Conservation (phyloP, 2,888 invertebrate species). For the Galerucella calmariensis region DNA sequence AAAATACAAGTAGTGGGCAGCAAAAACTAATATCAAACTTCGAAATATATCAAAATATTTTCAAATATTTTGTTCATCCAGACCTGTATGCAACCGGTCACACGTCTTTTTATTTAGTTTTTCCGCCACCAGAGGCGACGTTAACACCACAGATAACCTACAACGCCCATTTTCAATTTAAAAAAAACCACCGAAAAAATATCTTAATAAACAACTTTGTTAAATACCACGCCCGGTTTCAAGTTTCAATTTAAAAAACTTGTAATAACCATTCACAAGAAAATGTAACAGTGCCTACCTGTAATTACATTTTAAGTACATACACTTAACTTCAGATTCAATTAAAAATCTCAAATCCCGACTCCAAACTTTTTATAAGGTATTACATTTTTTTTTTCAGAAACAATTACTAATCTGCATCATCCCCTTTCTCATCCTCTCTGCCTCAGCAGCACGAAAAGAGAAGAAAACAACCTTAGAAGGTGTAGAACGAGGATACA, state of each 20-base stretch:
- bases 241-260: neutral
- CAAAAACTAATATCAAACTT: too few species aligned
- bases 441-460: constrained; percentile 51
- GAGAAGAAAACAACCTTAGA: constrained; percentile 73
- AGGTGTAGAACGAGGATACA: constrained; percentile 79
- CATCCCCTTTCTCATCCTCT: constrained; percentile 47
- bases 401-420: constrained; percentile 48
- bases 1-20: too few species aligned
- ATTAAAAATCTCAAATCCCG: neutral
- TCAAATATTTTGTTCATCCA: too few species aligned
- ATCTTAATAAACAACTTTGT: too few species aligned
- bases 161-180: too few species aligned
- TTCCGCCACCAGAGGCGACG: too few species aligned
- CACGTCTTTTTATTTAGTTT: too few species aligned
- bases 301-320: neutral
- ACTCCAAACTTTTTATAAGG: neutral
- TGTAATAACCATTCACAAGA: neutral
- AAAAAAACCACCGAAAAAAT: too few species aligned
- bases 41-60: too few species aligned
- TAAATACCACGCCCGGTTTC: too few species aligned
- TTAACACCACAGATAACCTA: too few species aligned
- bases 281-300: neutral
- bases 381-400: constrained; percentile 50
- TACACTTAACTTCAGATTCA: neutral
- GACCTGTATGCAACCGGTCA: too few species aligned